Percentiles rank a stretch among this genome's conserved stretches.
Conservation (phyloP, 2,888 invertebrate genomes). For the Volucella inanis region DNA sequence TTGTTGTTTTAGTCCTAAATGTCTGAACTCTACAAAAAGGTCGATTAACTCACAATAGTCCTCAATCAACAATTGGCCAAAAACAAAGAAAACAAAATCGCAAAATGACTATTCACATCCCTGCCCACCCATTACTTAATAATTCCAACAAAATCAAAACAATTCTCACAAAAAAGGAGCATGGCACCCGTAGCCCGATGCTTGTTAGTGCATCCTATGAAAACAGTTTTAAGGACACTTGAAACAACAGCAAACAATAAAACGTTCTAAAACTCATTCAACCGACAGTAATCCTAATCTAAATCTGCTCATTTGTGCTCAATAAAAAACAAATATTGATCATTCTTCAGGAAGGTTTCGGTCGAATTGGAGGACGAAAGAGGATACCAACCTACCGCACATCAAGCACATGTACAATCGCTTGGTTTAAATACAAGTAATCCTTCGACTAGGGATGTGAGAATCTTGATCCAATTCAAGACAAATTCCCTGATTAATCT, state of each 20-base stretch:
- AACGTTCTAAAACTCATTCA: constrained; percentile 28
- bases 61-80: constrained; percentile 39
- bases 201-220: constrained; percentile 43
- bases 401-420: constrained; percentile 30
- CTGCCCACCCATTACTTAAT: constrained; percentile 43
- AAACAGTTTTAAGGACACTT: constrained; percentile 67
- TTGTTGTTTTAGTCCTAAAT: constrained; percentile 47
- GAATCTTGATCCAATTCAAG: constrained; percentile 58
- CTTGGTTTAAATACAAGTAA: constrained; percentile 52
- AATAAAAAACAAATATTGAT: constrained; percentile 67
- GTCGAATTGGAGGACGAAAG: neutral
- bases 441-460: constrained; percentile 35
- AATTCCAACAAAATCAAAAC: constrained; percentile 35
- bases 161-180: constrained; percentile 8
- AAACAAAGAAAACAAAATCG: neutral
- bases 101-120: constrained; percentile 35
- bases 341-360: constrained; percentile 16
- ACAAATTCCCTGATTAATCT: constrained; percentile 5
- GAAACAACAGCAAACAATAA: constrained; percentile 68
- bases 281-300: constrained; percentile 60
- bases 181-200: constrained; percentile 20
- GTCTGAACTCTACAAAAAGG: constrained; percentile 29
- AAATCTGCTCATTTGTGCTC: constrained; percentile 65
- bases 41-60: constrained; percentile 49
- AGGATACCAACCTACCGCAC: constrained; percentile 61